phyloP scores from a whole-genome alignment of 2,797 vertebrate species.

The Microctenopoma steveboyesi region DNA sequence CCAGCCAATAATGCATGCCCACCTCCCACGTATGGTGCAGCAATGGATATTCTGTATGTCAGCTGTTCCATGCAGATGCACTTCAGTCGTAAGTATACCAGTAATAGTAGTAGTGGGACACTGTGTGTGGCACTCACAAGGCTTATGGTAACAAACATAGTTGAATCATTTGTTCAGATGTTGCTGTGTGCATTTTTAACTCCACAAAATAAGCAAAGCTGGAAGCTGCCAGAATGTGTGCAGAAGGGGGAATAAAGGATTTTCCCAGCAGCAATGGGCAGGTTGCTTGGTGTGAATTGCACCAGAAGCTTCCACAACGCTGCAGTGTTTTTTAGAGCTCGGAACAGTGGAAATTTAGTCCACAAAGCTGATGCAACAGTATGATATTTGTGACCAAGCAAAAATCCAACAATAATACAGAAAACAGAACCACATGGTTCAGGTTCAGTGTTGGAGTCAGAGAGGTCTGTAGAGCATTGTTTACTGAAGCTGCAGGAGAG shows the following conservation, averaged over 20 bases:
- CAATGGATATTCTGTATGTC: too few species aligned
- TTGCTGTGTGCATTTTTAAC: conserved; percentile 58
- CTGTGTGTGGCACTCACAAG: neutral
- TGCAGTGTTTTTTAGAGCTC: conserved; percentile 60
- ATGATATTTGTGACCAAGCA: conserved; percentile 79
- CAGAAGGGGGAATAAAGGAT: conserved; percentile 66
- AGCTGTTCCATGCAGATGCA: neutral
- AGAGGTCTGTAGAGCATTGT: conserved; percentile 75
- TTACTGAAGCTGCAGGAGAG: conserved; percentile 35
- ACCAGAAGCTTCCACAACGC: conserved; percentile 77
- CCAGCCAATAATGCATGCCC: too few species aligned
- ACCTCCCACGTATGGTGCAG: too few species aligned
- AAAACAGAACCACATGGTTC: conserved; percentile 82
- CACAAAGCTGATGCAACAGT: conserved; percentile 84
- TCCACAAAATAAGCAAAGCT: conserved; percentile 23
- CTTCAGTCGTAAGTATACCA: neutral
- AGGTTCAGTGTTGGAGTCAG: conserved; percentile 53
- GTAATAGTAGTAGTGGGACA: too few species aligned
- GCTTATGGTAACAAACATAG: conserved; percentile 6
- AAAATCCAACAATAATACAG: conserved; percentile 77
- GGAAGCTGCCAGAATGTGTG: conserved; percentile 76
- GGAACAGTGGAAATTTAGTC: conserved; percentile 70
- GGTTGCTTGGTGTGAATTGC: conserved; percentile 79
- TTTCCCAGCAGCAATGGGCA: conserved; percentile 70
- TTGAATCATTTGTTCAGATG: conserved; percentile 5